These are phyloP conservation scores for Ernsta delagoae DNA, from an alignment of 2,888 invertebrate genomes.

Conservation along the genomic window DNA sequence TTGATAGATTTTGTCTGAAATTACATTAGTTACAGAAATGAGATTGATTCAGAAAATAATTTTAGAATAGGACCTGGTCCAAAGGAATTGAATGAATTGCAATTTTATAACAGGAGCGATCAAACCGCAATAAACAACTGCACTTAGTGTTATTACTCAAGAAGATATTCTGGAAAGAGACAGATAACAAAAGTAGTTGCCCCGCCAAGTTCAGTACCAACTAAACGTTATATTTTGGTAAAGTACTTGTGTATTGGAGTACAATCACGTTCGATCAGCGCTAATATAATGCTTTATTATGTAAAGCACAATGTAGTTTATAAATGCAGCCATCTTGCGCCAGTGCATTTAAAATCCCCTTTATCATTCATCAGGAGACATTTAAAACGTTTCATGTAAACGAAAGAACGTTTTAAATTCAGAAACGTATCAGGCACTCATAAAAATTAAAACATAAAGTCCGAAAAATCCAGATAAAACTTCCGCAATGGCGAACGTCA, in stretches of 20 bases:
- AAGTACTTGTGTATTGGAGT: too few relatives aligned
- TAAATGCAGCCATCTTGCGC: not conserved
- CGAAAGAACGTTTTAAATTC: conserved; percentile 15
- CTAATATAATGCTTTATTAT: too few relatives aligned
- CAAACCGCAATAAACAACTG: too few relatives aligned
- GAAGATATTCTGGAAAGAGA: too few relatives aligned
- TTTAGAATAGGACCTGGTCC: too few relatives aligned
- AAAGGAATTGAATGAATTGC: too few relatives aligned
- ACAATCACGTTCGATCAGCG: too few relatives aligned
- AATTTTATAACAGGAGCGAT: too few relatives aligned
- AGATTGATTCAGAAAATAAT: not conserved
- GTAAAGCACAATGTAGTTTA: not conserved
- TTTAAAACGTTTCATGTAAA: conserved; percentile 11
- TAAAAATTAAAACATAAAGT: conserved; percentile 34
- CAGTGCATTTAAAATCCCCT: not conserved
- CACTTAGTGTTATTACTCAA: too few relatives aligned
- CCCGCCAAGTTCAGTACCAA: too few relatives aligned
- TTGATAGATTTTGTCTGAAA: not conserved
- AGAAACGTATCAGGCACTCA: conserved; percentile 18
- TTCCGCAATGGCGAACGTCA: conserved; percentile 26
- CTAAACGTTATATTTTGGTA: too few relatives aligned
- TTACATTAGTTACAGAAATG: not conserved
- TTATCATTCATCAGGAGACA: conserved; percentile 4
- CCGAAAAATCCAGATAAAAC: conserved; percentile 32
- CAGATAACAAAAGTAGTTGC: too few relatives aligned